These are phyloP conservation scores for Pantala flavescens DNA, from an alignment of 1,140 invertebrate species.

Conservation along the genomic window DNA sequence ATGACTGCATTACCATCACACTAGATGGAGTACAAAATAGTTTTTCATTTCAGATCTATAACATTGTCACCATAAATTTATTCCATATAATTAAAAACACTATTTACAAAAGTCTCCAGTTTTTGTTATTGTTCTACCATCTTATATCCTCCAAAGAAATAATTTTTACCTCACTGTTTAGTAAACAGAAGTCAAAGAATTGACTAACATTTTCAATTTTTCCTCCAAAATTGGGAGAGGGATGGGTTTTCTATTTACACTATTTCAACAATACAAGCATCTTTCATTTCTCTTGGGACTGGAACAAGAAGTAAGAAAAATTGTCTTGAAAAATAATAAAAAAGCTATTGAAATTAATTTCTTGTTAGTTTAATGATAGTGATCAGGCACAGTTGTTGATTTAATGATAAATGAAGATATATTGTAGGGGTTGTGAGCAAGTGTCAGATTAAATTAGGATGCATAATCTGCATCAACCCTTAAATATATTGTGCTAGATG, in stretches of 20 bases:
- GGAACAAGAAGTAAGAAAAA: neutral
- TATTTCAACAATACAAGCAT: neutral
- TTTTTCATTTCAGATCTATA: constrained; percentile 8
- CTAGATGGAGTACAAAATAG: constrained; percentile 9
- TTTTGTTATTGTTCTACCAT: neutral
- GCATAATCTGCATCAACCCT: no score
- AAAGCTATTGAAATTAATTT: neutral
- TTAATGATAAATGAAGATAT: neutral
- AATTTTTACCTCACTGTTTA: neutral
- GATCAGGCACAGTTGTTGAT: neutral
- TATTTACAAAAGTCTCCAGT: constrained; percentile 3
- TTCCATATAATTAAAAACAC: neutral
- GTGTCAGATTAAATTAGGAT: neutral
- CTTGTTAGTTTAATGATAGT: neutral
- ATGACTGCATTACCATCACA: neutral
- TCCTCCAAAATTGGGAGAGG: neutral
- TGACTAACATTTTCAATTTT: neutral
- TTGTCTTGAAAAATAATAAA: neutral
- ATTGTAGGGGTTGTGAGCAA: neutral
- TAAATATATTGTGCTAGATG: no score
- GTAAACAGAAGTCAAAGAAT: neutral
- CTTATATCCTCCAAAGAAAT: neutral
- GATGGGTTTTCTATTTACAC: neutral
- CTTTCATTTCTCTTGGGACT: neutral
- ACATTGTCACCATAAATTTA: constrained; percentile 10